Evolutionary conservation across 2,797 vertebrate genomes (phyloP).

Genomic region (Betta splendens): DNA sequence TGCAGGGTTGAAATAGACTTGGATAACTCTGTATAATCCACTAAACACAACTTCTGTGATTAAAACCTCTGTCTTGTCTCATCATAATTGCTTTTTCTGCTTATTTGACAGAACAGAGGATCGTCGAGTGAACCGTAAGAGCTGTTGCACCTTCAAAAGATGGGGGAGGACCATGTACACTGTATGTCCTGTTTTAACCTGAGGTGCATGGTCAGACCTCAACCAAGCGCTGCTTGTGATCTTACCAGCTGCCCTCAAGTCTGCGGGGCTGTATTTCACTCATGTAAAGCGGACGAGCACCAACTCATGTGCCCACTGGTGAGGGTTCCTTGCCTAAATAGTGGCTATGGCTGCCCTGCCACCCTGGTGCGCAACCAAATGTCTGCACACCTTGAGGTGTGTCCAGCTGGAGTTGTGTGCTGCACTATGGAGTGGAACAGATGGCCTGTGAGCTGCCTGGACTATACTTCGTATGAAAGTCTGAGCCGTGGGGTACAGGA

Average conservation of each 20-base stretch:
- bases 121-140: conserved; percentile 30
- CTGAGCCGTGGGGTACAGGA: conserved; percentile 92
- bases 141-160: conserved; percentile 39
- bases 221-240: conserved; percentile 89
- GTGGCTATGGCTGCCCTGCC: conserved; percentile 91
- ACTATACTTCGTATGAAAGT: conserved; percentile 93
- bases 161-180: conserved; percentile 88
- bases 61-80: not conserved
- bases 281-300: conserved; percentile 93
- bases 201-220: conserved; percentile 88
- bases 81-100: conserved; percentile 10
- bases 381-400: conserved; percentile 92
- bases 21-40: accelerated
- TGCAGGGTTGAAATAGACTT: not conserved
- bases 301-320: conserved; percentile 91
- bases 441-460: conserved; percentile 94
- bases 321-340: conserved; percentile 93
- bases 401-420: conserved; percentile 96
- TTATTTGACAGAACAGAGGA: conserved; percentile 44
- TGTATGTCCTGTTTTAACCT: conserved; percentile 92
- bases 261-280: conserved; percentile 95
- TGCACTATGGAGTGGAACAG: conserved; percentile 99
- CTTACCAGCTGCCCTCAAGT: conserved; percentile 87
- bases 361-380: conserved; percentile 89
- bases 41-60: too few species aligned